Evolutionary conservation across 2,888 invertebrate species (phyloP).

Genomic region (Aspidiotus rigidus): DNA sequence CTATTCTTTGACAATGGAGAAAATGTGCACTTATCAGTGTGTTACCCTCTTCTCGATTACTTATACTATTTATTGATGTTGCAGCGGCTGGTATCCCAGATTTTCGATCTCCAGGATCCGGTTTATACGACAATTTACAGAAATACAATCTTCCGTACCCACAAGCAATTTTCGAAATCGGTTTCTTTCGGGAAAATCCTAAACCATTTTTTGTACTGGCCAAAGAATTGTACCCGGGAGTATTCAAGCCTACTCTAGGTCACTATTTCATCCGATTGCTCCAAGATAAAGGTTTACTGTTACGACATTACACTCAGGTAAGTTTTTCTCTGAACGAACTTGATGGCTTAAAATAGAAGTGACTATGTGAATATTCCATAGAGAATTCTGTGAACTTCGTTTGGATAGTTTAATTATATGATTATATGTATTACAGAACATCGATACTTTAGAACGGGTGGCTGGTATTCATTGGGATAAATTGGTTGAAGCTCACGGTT

Average conservation of each 20-base stretch:
- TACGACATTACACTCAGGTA: conserved; percentile 39
- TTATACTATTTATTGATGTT: conserved; percentile 40
- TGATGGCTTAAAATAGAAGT: not conserved
- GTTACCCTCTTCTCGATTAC: not conserved
- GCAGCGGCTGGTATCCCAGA: conserved; percentile 92
- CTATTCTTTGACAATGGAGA: not conserved
- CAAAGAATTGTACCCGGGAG: conserved; percentile 78
- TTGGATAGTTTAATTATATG: conserved; percentile 16
- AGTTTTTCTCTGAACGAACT: not conserved
- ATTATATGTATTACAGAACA: conserved; percentile 57
- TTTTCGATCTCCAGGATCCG: conserved; percentile 85
- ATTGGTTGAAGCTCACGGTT: conserved; percentile 90
- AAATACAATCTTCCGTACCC: conserved; percentile 87
- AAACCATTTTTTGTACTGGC: conserved; percentile 86
- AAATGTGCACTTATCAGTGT: not conserved
- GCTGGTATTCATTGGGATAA: conserved; percentile 75
- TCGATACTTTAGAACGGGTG: conserved; percentile 82
- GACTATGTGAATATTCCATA: not conserved
- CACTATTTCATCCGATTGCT: conserved; percentile 85
- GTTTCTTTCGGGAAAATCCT: conserved; percentile 78
- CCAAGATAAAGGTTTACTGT: conserved; percentile 58
- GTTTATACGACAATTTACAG: conserved; percentile 80
- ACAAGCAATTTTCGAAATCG: conserved; percentile 83
- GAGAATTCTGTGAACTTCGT: not conserved
- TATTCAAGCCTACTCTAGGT: conserved; percentile 76